Base-by-base conservation (phyloP, 64 coral and sea anemone genomes). In the Stichodactyla helianthus region DNA sequence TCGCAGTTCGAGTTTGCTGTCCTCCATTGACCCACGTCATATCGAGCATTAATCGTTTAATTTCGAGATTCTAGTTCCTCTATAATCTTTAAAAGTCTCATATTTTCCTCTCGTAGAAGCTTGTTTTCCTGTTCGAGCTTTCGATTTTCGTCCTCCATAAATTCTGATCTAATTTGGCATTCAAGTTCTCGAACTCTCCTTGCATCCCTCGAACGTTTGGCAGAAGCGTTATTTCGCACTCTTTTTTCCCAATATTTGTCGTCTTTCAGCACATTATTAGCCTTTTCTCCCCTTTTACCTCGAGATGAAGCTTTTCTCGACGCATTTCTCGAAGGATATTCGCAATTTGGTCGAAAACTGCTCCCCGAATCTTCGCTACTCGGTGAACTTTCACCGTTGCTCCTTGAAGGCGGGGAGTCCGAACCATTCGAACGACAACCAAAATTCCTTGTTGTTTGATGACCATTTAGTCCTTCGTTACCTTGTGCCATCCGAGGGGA, bases 171-270 rank as follows among this genome's bases (percentile, higher is more conserved):
- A 59, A 96, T 96, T 82, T 96, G 94, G 84, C 89, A 92, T 85
- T 96, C 94, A 22, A 96, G 91, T 93, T 96, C 94, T 71, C 94
- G 91, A 74, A 96, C 94, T 67, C 94, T 88, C 0, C 94, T 76
- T 8, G 94, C 94, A 59, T 96, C 94, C 50, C 94, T 89, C 16
- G 94, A 96, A 8, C 94, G 91, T 50, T 96, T 96, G 13, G 94
- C 94, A 9, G 94, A 96, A 6, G 94, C 94, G 22, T 96, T 96
- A 86, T 96, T 96, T 62, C 94, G 55, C 27, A 92, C 91, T 71
- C 94, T 65, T 62, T 96, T 96, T 64, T 96, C 94, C 94, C 94
- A 96, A 63, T 96, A 96, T 52, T 89, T 88, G 0, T 93, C 85
- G 56, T 96, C 94, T 90, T 96, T 96, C 28, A 51, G 83, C 15